Evolutionary conservation across 2,797 vertebrate species (phyloP), one percentile per base, ranked within the genome.

Genomic region (Mycteria americana): DNA sequence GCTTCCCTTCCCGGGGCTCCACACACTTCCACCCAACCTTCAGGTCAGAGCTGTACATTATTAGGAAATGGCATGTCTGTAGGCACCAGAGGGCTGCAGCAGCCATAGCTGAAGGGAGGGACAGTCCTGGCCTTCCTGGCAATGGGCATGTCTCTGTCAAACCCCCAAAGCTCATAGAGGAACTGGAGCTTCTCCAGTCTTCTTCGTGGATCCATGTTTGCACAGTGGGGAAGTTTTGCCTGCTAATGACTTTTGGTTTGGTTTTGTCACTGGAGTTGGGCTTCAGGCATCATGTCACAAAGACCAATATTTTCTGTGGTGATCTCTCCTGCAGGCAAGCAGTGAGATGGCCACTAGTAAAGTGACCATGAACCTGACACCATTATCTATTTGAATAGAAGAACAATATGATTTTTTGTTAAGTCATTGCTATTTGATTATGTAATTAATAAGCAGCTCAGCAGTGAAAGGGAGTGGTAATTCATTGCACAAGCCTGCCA

Each of bases 61-160:
- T 2, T 9, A 48, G 9, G 18, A 69, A 84, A 45, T 0, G 1
- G 25, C 11, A 24, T 2, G 0, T 74, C 37, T 63, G 4, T 21
- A 48, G 25, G 51, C 60, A 77, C 6, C 17, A 19, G 45, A 21
- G 14, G 10, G 13, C 37, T n/a, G 41, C 28, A 5, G 37, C 54
- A 67, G 51, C 31, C 8, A 3, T 21, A 69, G 30, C 35, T 6
- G 5, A 72, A 39, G 12, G 3, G n/a, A 77, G 10, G 25, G 14
- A 33, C 6, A 4, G 46, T n/a, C 15, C 50, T 46, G 18, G 28
- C 28, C 31, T 10, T 81, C 33, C 45, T 21, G 3, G 21, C 0
- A 0, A 35, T 7, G 4, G 31, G 17, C 24, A 8, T 1, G 13
- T 22, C 33, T 28, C 35, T 35, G 18, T 17, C 73, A 90, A 56